These are phyloP conservation scores for Pasiphila rectangulata DNA, from an alignment of 2,888 invertebrate genomes.

Conservation along the genomic window DNA sequence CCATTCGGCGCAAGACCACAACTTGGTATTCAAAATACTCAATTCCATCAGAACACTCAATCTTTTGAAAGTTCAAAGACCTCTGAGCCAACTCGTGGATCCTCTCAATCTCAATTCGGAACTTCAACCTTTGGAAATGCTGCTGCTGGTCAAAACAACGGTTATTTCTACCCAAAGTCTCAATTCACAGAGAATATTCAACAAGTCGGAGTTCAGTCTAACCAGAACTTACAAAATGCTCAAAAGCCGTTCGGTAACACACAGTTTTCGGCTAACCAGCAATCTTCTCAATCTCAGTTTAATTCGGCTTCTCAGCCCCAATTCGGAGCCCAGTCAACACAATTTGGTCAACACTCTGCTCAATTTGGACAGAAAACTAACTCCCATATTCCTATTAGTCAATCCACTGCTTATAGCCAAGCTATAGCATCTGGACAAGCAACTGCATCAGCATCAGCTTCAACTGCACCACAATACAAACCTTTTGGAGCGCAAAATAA, in stretches of 20 bases:
- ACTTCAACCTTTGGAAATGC: conserved; percentile 12
- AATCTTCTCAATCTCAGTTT: conserved; percentile 27
- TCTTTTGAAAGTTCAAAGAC: conserved; percentile 8
- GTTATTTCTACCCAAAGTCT: conserved; percentile 15
- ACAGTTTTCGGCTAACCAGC: not conserved
- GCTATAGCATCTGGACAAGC: conserved; percentile 19
- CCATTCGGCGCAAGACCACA: conserved; percentile 25
- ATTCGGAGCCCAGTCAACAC: conserved; percentile 26
- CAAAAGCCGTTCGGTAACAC: not conserved
- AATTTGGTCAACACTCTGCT: conserved; percentile 4
- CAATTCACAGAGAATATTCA: conserved; percentile 13
- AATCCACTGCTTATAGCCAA: conserved; percentile 21
- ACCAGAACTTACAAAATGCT: conserved; percentile 7
- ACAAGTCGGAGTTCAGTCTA: conserved; percentile 5
- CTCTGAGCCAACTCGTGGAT: conserved; percentile 7
- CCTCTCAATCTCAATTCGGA: conserved; percentile 11
- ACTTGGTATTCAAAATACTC: conserved; percentile 18
- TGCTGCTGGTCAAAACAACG: conserved; percentile 10
- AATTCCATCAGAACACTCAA: conserved; percentile 17
- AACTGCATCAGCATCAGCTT: conserved; percentile 15
- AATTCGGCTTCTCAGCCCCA: conserved; percentile 32
- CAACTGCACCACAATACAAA: conserved; percentile 10
- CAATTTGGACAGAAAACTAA: conserved; percentile 12
- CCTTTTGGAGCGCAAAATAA: conserved; percentile 14
- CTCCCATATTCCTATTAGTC: conserved; percentile 11